phyloP scores from a whole-genome alignment of 2,113 vertebrate genomes.

The Phylloscopus trochilus region DNA sequence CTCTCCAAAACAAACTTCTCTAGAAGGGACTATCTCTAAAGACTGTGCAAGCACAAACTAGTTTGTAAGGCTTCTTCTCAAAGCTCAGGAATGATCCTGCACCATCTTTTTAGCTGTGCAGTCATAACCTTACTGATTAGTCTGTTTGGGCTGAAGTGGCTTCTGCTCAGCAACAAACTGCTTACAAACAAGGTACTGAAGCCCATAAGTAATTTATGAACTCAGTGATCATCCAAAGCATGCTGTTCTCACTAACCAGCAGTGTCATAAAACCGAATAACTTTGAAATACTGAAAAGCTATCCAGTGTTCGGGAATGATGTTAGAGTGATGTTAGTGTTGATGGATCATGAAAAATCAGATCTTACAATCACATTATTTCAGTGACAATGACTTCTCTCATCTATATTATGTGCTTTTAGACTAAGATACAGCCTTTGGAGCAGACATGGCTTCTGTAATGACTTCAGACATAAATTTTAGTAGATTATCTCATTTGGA shows the following conservation, averaged over 20 bases:
- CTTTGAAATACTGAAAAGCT: not conserved
- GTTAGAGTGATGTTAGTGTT: not conserved
- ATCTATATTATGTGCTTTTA: not conserved
- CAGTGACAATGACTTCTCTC: not conserved
- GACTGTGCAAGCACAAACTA: not conserved
- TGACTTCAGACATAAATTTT: slow-evolving; percentile 29
- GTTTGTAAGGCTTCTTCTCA: not conserved
- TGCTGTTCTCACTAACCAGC: not conserved
- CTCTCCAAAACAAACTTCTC: not conserved
- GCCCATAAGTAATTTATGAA: not conserved
- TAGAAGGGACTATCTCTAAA: not conserved
- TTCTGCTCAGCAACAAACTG: not conserved
- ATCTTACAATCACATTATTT: not conserved
- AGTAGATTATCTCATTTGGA: slow-evolving; percentile 43
- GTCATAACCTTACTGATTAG: not conserved
- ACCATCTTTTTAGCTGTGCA: not conserved
- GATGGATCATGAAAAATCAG: not conserved
- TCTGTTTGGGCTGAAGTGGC: not conserved
- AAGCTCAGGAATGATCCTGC: not conserved
- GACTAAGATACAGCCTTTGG: not conserved
- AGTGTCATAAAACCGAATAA: not conserved
- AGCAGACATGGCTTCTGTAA: slow-evolving; percentile 3
- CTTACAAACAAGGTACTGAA: not conserved
- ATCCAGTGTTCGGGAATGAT: accelerated
- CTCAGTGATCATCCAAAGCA: not conserved